Evolutionary conservation across 2,888 invertebrate species (phyloP), one percentile per base, ranked within the genome.

Genomic region (Amphipyra tragopoginis): DNA sequence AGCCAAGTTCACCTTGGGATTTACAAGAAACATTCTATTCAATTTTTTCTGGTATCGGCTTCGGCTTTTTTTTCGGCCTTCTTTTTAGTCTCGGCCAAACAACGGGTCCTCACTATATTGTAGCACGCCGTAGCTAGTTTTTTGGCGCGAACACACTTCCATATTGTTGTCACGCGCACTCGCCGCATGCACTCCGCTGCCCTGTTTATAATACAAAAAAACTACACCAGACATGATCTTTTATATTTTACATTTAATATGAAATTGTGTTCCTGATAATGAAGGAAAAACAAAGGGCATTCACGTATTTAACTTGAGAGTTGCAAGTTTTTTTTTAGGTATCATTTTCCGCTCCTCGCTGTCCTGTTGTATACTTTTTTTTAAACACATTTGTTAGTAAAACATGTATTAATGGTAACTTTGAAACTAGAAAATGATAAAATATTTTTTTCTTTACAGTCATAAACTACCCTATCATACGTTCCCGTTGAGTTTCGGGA

Each of bases 151-250:
- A 66, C 51, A 62, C 47, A 62, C 59, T 76, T 76, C 50, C 51
- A 72, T 59, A 77, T 79, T 80, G 75, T 74, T 77, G 78, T 78
- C 80, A 79, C 80, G 78, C 59, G 69, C 78, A 78, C 65, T 65
- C 65, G 47, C 64, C 45, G 51, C 58, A 55, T 71, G 44, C 75
- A 54, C 65, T 59, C 45, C 39, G 52, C 52, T 66, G 58, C 45
- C 55, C 54, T 57, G 53, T 66, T 65, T 54, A 61, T 59, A 66
- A 50, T 62, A 48, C 45, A 44, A 52, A 73, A 64, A 69, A 70
- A 66, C 42, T 42, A 21, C 34, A 38, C 33, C 36, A 5, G 62
- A 63, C 53, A 65, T 49, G 62, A 63, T 67, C 50, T 71, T 70
- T 60, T 72, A 52, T 38, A 55, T 55, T 72, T 56, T 65, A 58